A percentile compares a stretch with the other conserved stretches of the same genome.
These are phyloP conservation scores for Hemicentrotus pulcherrimus DNA, from an alignment of 35 echinoderm and acorn worm genomes.

Conservation along the genomic window DNA sequence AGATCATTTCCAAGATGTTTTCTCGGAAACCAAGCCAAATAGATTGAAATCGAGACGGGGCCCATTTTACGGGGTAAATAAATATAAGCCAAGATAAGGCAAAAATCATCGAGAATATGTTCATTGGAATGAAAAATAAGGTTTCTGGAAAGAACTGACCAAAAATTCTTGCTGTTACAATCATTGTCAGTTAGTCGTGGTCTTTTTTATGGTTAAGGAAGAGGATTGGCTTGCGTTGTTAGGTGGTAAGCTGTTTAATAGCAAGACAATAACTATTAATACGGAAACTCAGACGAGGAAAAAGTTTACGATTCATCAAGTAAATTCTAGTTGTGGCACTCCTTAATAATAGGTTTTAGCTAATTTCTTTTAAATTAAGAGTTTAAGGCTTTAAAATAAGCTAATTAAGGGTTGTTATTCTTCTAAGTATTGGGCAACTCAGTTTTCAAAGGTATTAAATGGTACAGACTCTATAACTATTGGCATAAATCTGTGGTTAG, in stretches of 20 bases:
- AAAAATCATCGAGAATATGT: background rate
- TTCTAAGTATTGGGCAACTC: constrained; percentile 53
- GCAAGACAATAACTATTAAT: background rate
- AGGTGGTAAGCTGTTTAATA: background rate
- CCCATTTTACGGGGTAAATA: constrained; percentile 14
- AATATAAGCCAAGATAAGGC: constrained; percentile 42
- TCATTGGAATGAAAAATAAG: constrained; percentile 42
- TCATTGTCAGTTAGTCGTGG: constrained; percentile 52
- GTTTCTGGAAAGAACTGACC: constrained; percentile 66
- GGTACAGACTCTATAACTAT: constrained; percentile 77
- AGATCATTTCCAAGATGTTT: background rate
- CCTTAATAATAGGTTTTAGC: constrained; percentile 39
- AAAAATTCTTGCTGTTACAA: constrained; percentile 64
- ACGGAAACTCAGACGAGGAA: constrained; percentile 47
- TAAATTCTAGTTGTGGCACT: constrained; percentile 71
- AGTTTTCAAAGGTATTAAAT: constrained; percentile 60
- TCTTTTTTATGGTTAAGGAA: background rate
- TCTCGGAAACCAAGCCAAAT: background rate
- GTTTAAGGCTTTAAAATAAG: constrained; percentile 73
- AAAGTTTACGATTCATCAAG: constrained; percentile 60
- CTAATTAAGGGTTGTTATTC: constrained; percentile 56
- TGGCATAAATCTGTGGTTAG: constrained; percentile 88
- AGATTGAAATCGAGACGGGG: constrained; percentile 1
- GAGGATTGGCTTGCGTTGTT: background rate
- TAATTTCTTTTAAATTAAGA: constrained; percentile 73